Conservation (phyloP, 2,797 vertebrate species). For the Neosilurus hyrtlii region DNA sequence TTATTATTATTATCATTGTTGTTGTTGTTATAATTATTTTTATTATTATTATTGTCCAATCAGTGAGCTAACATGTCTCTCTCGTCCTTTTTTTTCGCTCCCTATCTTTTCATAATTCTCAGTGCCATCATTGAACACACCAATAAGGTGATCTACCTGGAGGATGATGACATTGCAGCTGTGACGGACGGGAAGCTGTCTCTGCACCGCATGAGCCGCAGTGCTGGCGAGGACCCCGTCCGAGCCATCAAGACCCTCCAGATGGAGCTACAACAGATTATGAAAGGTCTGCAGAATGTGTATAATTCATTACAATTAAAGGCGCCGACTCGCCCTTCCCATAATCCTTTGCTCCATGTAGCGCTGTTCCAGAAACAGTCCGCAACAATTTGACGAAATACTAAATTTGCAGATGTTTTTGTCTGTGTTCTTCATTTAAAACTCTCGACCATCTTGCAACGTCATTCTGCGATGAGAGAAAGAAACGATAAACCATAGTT, state of each 20-base stretch:
- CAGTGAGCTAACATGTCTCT: neutral
- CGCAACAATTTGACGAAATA: too few species aligned
- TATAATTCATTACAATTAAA: neutral
- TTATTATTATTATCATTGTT: too few species aligned
- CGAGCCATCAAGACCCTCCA: constrained; percentile 91
- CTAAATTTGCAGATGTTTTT: too few species aligned
- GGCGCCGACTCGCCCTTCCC: too few species aligned
- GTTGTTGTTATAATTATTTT: neutral
- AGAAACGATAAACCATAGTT: too few species aligned
- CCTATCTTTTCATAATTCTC: constrained; percentile 60
- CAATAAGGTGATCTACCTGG: constrained; percentile 92
- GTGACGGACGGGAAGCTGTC: constrained; percentile 85
- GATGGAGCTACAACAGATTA: constrained; percentile 96
- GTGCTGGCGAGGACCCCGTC: constrained; percentile 83
- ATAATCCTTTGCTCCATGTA: too few species aligned
- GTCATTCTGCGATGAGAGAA: too few species aligned
- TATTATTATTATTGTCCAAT: neutral
- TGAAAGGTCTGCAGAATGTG: constrained; percentile 80
- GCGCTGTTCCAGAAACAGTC: too few species aligned
- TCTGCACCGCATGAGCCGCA: constrained; percentile 85
- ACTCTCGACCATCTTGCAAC: too few species aligned
- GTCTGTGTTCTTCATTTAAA: too few species aligned
- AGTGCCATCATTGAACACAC: constrained; percentile 97
- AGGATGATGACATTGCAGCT: constrained; percentile 89
- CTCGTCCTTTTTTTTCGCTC: neutral